Evolutionary conservation across 1,140 invertebrate genomes (phyloP), one percentile per base, ranked within the genome.

Genomic region (Oedothorax gibbosus): DNA sequence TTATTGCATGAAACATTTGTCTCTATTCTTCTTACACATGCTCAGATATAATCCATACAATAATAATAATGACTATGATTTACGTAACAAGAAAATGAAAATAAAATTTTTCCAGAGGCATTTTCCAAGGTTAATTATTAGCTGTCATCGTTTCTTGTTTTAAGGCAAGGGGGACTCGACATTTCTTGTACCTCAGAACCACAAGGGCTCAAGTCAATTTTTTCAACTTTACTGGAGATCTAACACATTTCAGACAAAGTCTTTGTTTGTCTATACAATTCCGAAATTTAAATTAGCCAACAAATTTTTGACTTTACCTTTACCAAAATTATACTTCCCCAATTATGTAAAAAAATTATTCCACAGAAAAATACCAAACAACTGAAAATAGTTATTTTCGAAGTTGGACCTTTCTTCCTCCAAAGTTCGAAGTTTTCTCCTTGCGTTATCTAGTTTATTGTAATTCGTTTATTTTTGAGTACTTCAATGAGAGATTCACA

Each of bases 141-240:
- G 81, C 71, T 83, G 81, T 83, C 81, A 83, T 66, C 81, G 68
- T 83, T 75, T 75, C 81, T 83, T 83, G 81, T 83, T 83, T 83
- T 75, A 83, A 57, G 51, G 66, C 53, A 35, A 81, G 49, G n/a
- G 35, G 50, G 78, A 71, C 78, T 71, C 54, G 69, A 15, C 51
- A 53, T 71, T 71, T 71, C 54, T 51, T 21, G 9, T 71, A 18
- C 54, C n/a, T 60, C n/a, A 14, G 12, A 14, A 60, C 57, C 7
- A 53, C 69, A 15, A 21, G 50, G 4, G 15, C n/a, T n/a, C 8
- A 5, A 8, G 14, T 2, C 8, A 51, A n/a, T 53, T 54, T 11
- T 53, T n/a, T 10, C 10, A 51, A 71, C 50, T 71, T 20, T 11
- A 12, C 12, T 9, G 69, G 8, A 53, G 2, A 7, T 53, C 3